These are phyloP conservation scores for Galaxea fascicularis DNA, from an alignment of 92 coral and sea anemone genomes.

Conservation along the genomic window DNA sequence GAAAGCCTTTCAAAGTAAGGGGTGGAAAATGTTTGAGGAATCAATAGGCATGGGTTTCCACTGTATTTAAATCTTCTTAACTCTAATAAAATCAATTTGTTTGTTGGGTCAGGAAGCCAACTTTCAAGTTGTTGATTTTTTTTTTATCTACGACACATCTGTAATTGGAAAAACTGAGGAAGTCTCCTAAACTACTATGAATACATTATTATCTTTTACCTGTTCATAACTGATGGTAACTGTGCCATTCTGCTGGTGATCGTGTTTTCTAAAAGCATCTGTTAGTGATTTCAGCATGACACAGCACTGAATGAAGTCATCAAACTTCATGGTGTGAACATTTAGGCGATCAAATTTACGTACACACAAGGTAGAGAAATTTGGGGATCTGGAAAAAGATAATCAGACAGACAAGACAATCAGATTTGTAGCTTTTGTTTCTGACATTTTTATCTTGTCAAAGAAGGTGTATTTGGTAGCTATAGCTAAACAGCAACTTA, in stretches of 20 bases:
- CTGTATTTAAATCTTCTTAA: too few relatives aligned
- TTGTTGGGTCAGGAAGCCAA: too few relatives aligned
- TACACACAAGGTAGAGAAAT: conserved; percentile 89
- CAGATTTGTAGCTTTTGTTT: not conserved
- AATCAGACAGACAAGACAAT: not conserved
- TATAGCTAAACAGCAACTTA: conserved; percentile 51
- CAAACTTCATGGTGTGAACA: conserved; percentile 93
- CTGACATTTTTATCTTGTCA: not conserved
- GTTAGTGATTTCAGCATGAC: conserved; percentile 96
- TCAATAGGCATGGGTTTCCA: too few relatives aligned
- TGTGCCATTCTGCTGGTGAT: conserved; percentile 81
- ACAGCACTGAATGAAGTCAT: conserved; percentile 99
- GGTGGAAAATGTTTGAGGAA: too few relatives aligned
- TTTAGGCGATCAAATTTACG: conserved; percentile 89
- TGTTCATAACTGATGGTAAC: conserved; percentile 96
- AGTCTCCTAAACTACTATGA: not conserved
- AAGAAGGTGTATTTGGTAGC: not conserved
- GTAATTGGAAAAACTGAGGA: too few relatives aligned
- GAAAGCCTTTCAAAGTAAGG: too few relatives aligned
- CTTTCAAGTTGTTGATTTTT: too few relatives aligned
- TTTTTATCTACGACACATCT: too few relatives aligned
- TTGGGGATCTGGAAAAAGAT: conserved; percentile 72
- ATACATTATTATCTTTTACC: conserved; percentile 42
- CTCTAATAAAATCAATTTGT: too few relatives aligned
- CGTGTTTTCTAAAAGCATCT: conserved; percentile 92